Conservation (phyloP, 2,888 invertebrate species). For the Mantis religiosa region DNA sequence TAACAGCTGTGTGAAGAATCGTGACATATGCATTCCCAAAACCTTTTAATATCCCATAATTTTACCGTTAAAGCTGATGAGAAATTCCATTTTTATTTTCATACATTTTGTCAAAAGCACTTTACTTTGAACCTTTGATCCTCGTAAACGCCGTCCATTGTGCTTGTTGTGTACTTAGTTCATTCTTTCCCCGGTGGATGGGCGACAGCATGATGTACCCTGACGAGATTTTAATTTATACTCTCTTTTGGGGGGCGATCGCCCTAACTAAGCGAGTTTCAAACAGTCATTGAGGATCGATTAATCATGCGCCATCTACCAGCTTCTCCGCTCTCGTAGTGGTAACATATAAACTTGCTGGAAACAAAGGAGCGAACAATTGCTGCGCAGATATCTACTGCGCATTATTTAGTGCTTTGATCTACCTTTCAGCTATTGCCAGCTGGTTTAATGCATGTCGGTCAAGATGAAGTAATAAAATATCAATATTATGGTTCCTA, state of each 20-base stretch:
- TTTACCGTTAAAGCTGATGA: too few relatives aligned
- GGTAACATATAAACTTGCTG: neutral
- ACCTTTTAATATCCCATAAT: too few relatives aligned
- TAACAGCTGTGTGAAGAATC: too few relatives aligned
- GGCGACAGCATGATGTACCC: neutral
- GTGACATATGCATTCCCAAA: too few relatives aligned
- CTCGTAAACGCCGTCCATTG: neutral
- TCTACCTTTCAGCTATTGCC: too few relatives aligned
- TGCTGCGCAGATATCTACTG: neutral
- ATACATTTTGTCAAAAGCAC: too few relatives aligned
- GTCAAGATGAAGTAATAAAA: too few relatives aligned
- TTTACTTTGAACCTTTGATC: too few relatives aligned
- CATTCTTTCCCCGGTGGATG: neutral
- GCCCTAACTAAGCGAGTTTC: neutral
- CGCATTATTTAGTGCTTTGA: neutral
- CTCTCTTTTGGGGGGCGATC: constrained; percentile 1
- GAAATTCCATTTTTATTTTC: too few relatives aligned
- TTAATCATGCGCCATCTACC: neutral
- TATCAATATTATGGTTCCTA: too few relatives aligned
- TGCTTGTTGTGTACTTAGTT: neutral
- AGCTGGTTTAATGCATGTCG: too few relatives aligned
- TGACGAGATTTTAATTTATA: constrained; percentile 1
- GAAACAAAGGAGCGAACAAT: neutral
- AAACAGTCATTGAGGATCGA: constrained; percentile 6
- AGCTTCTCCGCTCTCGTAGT: neutral